Conservation (phyloP, 2,113 vertebrate species). For the Kryptolebias marmoratus region DNA sequence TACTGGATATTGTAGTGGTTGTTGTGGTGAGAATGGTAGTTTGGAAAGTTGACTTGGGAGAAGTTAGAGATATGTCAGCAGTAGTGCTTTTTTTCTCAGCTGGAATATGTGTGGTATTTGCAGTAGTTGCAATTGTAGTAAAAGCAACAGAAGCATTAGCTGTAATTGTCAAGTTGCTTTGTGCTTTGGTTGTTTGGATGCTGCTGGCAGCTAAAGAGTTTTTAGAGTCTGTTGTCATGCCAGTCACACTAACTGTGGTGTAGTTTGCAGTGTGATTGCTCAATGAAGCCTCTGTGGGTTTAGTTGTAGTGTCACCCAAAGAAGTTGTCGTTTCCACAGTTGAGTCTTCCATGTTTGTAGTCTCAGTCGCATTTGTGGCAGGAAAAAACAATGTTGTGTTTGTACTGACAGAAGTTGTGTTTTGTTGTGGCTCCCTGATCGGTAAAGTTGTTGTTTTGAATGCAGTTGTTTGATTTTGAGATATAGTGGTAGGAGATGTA, state of each 20-base stretch:
- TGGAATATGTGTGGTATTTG: background rate
- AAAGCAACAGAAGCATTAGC: background rate
- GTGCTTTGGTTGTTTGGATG: background rate
- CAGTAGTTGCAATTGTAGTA: background rate
- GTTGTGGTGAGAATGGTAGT: background rate
- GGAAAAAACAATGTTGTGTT: background rate
- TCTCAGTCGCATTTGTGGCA: background rate
- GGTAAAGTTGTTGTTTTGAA: background rate
- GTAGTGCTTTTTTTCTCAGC: background rate
- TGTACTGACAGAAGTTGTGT: background rate
- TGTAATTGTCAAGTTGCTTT: background rate
- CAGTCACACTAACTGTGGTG: slow-evolving; percentile 1
- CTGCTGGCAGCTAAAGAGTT: background rate
- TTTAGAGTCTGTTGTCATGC: slow-evolving; percentile 1
- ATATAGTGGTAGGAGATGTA: background rate
- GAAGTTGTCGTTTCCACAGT: background rate
- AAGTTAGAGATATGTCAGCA: background rate
- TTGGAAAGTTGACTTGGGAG: slow-evolving; percentile 19
- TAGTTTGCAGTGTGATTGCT: slow-evolving; percentile 25
- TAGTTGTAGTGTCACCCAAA: background rate
- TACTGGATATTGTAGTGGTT: slow-evolving; percentile 26
- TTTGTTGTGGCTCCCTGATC: slow-evolving; percentile 4
- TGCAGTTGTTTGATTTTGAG: slow-evolving; percentile 10
- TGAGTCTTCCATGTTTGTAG: background rate
- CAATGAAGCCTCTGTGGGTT: slow-evolving; percentile 9